Evolutionary conservation across 2,113 vertebrate genomes (phyloP).

Genomic region (Apus apus): DNA sequence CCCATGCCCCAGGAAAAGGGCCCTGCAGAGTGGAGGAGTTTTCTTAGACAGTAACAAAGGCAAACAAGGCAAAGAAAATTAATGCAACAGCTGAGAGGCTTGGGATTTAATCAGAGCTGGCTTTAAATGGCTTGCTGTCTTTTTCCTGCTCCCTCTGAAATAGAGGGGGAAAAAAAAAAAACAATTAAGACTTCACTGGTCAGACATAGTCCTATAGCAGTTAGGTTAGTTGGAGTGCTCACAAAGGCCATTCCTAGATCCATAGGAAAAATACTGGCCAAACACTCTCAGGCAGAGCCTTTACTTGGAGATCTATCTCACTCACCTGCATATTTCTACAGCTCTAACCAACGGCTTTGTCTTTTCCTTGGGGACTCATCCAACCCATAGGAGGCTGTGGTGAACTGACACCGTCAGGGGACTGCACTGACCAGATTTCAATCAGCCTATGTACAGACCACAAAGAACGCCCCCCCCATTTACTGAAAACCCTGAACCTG

Average conservation of each 20-base stretch:
- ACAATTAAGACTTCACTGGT: background rate
- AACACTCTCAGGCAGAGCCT: background rate
- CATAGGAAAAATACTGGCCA: background rate
- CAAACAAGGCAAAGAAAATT: background rate
- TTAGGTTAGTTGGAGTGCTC: background rate
- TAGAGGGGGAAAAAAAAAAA: background rate
- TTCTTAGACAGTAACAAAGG: background rate
- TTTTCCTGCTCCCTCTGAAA: background rate
- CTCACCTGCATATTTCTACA: background rate
- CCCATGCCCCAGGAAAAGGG: background rate
- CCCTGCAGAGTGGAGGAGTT: background rate
- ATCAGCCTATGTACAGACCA: background rate
- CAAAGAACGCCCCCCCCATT: background rate
- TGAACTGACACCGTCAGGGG: background rate
- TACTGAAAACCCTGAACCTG: background rate
- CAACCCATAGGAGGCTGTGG: background rate
- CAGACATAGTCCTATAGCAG: no score
- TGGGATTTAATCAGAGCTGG: background rate
- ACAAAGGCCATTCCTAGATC: background rate
- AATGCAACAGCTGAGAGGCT: background rate
- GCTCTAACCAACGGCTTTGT: background rate
- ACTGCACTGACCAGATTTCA: background rate
- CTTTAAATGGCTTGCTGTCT: background rate
- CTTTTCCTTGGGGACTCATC: background rate
- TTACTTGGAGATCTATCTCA: background rate